Percentiles rank a stretch among this genome's conserved stretches.
Evolutionary conservation across 92 coral and sea anemone genomes (phyloP).

Genomic region (Pocillopora grandis): DNA sequence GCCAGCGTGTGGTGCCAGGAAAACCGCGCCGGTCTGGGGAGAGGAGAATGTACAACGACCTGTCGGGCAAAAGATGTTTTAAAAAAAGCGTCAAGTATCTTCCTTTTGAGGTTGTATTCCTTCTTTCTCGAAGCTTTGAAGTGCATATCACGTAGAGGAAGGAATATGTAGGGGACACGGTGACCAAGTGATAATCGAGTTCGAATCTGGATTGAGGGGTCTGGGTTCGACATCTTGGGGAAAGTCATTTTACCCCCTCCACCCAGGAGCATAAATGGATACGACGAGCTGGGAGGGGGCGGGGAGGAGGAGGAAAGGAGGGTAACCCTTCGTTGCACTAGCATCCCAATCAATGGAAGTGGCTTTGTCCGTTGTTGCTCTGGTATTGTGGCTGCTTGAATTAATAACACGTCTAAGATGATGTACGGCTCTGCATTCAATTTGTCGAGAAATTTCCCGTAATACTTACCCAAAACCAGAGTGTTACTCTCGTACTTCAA

Average conservation of each 20-base stretch:
- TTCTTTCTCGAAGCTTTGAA: no score
- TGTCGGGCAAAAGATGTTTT: conserved; percentile 4
- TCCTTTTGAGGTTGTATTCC: no score
- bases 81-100: neutral
- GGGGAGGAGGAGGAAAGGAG: neutral
- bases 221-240: no score
- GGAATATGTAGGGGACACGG: no score
- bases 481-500: conserved; percentile 54
- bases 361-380: no score
- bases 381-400: no score
- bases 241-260: no score
- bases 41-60: conserved; percentile 71
- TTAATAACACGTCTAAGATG: neutral
- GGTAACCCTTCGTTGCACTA: neutral
- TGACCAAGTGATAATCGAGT: no score
- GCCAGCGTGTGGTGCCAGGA: conserved; percentile 87
- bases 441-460: neutral
- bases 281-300: neutral
- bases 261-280: neutral
- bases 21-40: conserved; percentile 78
- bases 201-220: no score
- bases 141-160: no score
- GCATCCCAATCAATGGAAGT: no score
- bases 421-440: neutral
- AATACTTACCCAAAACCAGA: conserved; percentile 65